These are phyloP conservation scores for Oreohelix idahoensis DNA, from an alignment of 1,140 invertebrate genomes.

Conservation along the genomic window DNA sequence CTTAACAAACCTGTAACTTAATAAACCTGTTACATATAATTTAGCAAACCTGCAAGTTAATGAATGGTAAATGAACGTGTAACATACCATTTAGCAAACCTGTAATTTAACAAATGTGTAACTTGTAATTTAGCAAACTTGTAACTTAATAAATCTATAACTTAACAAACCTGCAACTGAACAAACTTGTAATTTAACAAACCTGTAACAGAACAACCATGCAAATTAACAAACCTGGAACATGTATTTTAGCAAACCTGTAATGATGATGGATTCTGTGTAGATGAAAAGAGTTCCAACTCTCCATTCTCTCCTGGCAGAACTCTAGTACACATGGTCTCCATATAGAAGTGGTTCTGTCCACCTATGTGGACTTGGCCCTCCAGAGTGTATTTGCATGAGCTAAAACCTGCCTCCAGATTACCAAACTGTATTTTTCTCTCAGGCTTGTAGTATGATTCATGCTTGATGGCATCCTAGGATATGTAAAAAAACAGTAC, in stretches of 20 bases:
- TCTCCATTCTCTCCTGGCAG: slow-evolving; percentile 87
- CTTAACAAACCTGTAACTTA: too few relatives aligned
- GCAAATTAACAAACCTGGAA: too few relatives aligned
- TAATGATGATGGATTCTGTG: slow-evolving; percentile 86
- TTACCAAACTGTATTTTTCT: slow-evolving; percentile 78
- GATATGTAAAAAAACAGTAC: background rate
- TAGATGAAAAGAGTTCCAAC: slow-evolving; percentile 86
- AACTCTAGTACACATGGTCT: slow-evolving; percentile 84
- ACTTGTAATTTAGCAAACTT: too few relatives aligned
- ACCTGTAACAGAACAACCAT: too few relatives aligned
- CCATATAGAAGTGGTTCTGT: slow-evolving; percentile 97
- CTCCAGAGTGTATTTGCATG: slow-evolving; percentile 74
- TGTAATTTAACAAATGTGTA: too few relatives aligned
- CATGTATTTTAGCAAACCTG: slow-evolving; percentile 70
- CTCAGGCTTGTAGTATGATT: slow-evolving; percentile 47
- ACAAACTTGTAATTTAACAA: too few relatives aligned
- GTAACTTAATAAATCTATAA: too few relatives aligned
- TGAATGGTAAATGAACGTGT: too few relatives aligned
- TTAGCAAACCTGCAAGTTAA: too few relatives aligned
- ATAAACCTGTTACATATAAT: too few relatives aligned
- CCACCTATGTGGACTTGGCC: slow-evolving; percentile 86
- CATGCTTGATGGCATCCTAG: slow-evolving; percentile 40
- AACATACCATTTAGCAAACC: too few relatives aligned
- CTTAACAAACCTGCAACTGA: too few relatives aligned
- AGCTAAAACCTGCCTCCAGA: slow-evolving; percentile 78